Percentiles rank a stretch among this genome's conserved stretches.
These are phyloP conservation scores for Glyphotaelius pellucidus DNA, from an alignment of 2,888 invertebrate species.

Conservation along the genomic window DNA sequence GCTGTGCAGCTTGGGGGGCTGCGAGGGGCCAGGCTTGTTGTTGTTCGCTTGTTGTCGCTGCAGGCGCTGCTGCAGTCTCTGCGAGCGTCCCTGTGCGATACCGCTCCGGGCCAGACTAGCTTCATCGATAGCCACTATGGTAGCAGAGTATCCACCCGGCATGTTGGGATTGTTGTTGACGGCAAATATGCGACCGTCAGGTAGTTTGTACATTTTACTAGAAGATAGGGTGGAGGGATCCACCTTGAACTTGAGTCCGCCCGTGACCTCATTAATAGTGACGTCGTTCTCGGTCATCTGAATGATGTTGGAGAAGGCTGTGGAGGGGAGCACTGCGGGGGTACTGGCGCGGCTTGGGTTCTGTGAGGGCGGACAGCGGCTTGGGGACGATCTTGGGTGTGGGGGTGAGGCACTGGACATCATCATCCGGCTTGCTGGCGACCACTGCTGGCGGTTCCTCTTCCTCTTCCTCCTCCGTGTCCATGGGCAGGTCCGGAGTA, in stretches of 20 bases:
- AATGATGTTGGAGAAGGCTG: constrained; percentile 72
- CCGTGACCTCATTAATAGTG: constrained; percentile 74
- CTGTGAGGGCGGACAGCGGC: constrained; percentile 60
- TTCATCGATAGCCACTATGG: constrained; percentile 75
- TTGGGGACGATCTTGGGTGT: constrained; percentile 70
- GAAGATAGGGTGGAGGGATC: constrained; percentile 76
- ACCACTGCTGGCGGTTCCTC: constrained; percentile 60
- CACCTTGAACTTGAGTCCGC: constrained; percentile 76
- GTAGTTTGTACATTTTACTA: constrained; percentile 77
- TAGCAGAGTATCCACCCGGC: constrained; percentile 77
- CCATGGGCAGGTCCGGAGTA: constrained; percentile 77
- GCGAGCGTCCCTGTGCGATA: constrained; percentile 67
- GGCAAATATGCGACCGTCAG: constrained; percentile 76
- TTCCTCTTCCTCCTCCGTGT: constrained; percentile 75
- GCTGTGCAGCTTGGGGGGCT: constrained; percentile 30
- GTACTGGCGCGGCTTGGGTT: constrained; percentile 52
- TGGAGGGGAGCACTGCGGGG: constrained; percentile 46
- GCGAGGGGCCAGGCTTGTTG: constrained; percentile 6
- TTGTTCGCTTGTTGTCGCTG: background rate
- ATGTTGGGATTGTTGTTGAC: constrained; percentile 75
- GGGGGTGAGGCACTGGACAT: constrained; percentile 76
- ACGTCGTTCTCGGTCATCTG: constrained; percentile 78
- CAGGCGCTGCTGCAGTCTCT: constrained; percentile 50
- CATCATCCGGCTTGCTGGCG: constrained; percentile 71
- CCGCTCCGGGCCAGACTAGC: constrained; percentile 47